Evolutionary conservation across 2,113 vertebrate species (phyloP), one percentile per base, ranked within the genome.

Genomic region (Vicugna pacos): DNA sequence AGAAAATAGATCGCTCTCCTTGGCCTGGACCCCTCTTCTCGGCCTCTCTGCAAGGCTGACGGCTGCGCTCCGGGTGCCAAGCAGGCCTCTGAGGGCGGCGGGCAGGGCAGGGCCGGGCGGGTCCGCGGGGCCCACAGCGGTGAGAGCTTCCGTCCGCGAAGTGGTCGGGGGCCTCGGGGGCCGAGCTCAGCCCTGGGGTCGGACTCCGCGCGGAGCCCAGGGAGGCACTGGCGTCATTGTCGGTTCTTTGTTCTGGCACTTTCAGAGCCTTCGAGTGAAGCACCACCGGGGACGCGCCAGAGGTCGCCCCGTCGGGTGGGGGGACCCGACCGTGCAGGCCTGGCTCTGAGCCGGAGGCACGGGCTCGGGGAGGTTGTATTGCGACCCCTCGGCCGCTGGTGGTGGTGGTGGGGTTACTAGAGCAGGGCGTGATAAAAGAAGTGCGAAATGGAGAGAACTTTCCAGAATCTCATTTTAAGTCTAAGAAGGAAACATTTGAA

Each of bases 241-340:
- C 58, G 20, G 32, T 52, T 92, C 95, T 98, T 98, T 96, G 97
- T 96, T 89, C 76, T 48, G 75, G 62, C 6, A 22, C 67, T 77
- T 87, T 82, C 62, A 8, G 52, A 65, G 54, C 75, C 81, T 93
- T 22, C 5, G 26, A 26, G 20, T 16, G 46, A 30, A 16, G 69
- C 24, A 15, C 12, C 50, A 19, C 32, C 7, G n/a, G 19, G 7
- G 42, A 56, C 69, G 64, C 1, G 16, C 5, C 30, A n/a, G 30
- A 35, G 26, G 77, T 54, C 20, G 2, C 58, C 38, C 46, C 8
- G 15, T 56, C 50, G 13, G 38, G 65, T 42, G 28, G 14, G 4
- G n/a, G 17, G 10, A 20, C 1, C 11, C 3, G 42, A 28, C 19
- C 1, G 7, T 50, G 67, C 15, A 4, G 24, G 26, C 32, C 10